Evolutionary conservation across 2,797 vertebrate species (phyloP).

Genomic region (Dermochelys coriacea): DNA sequence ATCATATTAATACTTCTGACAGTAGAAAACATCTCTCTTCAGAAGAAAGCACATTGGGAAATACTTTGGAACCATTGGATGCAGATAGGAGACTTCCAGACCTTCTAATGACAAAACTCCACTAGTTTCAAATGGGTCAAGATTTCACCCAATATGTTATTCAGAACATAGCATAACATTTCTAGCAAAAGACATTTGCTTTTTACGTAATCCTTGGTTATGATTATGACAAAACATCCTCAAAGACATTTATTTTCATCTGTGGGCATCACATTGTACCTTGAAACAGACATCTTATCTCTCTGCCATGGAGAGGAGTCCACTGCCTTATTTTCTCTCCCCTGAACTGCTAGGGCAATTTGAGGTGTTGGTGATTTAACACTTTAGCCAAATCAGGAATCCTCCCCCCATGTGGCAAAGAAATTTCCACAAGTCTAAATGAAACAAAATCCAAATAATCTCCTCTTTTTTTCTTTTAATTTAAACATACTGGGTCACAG

Average conservation of each 20-base stretch:
- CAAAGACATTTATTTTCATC: neutral
- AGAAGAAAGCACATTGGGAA: neutral
- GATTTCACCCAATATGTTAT: neutral
- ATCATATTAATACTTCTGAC: neutral
- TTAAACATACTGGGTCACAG: neutral
- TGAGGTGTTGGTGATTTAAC: neutral
- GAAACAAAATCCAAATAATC: neutral
- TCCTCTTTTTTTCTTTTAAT: neutral
- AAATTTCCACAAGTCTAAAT: neutral
- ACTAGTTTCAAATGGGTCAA: neutral
- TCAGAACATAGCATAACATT: neutral
- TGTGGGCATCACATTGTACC: neutral
- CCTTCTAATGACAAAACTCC: neutral
- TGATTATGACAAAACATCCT: neutral
- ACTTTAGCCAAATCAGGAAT: neutral
- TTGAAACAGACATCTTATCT: neutral
- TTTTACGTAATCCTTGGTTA: neutral
- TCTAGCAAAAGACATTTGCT: neutral
- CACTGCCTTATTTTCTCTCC: neutral
- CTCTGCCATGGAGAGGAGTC: neutral
- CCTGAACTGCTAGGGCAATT: neutral
- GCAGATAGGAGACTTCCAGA: neutral
- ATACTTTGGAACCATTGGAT: neutral
- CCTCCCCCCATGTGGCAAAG: neutral
- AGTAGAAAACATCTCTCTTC: no score